These are phyloP conservation scores for Nymphicus hollandicus DNA, from an alignment of 2,113 vertebrate genomes.

Conservation along the genomic window DNA sequence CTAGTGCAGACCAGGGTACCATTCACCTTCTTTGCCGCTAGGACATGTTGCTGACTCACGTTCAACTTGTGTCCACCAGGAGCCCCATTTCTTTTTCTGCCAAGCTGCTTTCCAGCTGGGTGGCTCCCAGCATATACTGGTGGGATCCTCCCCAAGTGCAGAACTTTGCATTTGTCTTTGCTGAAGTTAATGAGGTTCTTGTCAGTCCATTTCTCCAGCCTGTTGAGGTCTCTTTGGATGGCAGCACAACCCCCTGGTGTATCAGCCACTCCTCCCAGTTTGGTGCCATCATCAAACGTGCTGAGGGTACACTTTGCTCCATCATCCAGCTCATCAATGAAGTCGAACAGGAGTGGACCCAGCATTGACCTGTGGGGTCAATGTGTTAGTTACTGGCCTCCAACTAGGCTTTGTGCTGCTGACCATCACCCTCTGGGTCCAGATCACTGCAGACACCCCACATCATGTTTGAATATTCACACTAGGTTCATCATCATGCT, in stretches of 20 bases:
- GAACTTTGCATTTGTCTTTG: neutral
- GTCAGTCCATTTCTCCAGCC: neutral
- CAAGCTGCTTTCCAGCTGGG: neutral
- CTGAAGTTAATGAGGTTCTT: neutral
- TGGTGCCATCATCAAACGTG: neutral
- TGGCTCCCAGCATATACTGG: fast-evolving
- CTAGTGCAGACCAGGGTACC: neutral
- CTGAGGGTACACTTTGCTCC: neutral
- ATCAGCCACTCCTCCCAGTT: neutral
- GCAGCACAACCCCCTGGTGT: neutral
- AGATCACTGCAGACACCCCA: neutral
- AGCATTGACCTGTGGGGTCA: neutral
- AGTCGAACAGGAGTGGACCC: neutral
- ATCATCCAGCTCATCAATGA: neutral
- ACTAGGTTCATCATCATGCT: neutral
- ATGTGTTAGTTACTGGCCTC: too few species aligned
- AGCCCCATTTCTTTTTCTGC: neutral
- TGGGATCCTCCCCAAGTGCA: neutral
- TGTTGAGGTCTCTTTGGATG: neutral
- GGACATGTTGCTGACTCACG: neutral
- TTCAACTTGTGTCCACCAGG: neutral
- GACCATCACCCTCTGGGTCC: neutral
- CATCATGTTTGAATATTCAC: neutral
- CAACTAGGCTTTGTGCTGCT: neutral
- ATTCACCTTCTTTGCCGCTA: neutral